phyloP scores from a whole-genome alignment of 2,113 vertebrate species.

The Barnardius zonarius region DNA sequence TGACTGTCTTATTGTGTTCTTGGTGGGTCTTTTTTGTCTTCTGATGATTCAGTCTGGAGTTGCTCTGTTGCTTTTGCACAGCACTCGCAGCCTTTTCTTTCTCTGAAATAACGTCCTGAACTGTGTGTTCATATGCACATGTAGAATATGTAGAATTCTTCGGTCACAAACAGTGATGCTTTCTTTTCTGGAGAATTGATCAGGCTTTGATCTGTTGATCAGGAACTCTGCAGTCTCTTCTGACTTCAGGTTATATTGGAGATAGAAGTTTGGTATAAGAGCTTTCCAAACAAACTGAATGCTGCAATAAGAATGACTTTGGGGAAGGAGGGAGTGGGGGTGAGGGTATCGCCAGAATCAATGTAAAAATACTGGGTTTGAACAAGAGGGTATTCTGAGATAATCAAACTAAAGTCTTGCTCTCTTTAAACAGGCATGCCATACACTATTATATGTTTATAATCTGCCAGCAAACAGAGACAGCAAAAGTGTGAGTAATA shows the following conservation, averaged over 20 bases:
- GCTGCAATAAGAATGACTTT: background rate
- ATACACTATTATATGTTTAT: constrained; percentile 93
- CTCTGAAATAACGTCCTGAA: background rate
- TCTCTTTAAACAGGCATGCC: constrained; percentile 81
- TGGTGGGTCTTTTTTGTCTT: background rate
- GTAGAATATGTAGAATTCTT: background rate
- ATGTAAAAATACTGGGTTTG: background rate
- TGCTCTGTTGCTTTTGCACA: background rate
- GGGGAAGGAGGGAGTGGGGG: accelerated
- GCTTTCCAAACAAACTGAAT: background rate
- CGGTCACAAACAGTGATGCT: background rate
- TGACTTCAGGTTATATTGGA: background rate
- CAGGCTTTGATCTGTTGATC: background rate
- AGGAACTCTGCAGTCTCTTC: background rate
- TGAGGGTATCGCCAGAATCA: background rate
- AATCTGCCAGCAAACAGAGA: constrained; percentile 94
- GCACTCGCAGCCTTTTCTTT: background rate
- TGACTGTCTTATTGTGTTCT: background rate
- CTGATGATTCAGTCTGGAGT: background rate
- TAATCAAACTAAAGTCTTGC: background rate
- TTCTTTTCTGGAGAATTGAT: background rate
- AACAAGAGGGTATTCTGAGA: background rate
- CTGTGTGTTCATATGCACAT: accelerated
- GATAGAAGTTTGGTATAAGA: background rate
- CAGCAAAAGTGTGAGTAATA: constrained; percentile 88